Conservation (phyloP, 2,113 vertebrate genomes). For the Hemicordylus capensis region DNA sequence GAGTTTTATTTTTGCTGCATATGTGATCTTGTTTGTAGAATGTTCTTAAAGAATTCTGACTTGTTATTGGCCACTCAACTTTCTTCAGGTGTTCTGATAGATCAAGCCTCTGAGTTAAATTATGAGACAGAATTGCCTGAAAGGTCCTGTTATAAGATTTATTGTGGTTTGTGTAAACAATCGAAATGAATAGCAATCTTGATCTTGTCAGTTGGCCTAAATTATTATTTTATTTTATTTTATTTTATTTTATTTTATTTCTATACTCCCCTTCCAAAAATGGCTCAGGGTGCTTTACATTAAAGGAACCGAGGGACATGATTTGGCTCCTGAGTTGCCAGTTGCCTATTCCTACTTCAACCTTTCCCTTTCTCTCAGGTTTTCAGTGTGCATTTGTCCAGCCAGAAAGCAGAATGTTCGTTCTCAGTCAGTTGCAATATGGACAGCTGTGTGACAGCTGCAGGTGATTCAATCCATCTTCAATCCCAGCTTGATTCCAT, state of each 20-base stretch:
- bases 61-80: constrained; percentile 1
- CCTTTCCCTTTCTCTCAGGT: background rate
- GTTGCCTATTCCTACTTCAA: background rate
- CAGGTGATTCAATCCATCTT: background rate
- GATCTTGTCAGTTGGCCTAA: no score
- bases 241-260: no score
- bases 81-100: background rate
- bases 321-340: background rate
- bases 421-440: background rate
- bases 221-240: no score
- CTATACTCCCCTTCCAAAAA: no score
- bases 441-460: constrained; percentile 8
- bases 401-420: background rate
- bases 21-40: background rate
- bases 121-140: background rate
- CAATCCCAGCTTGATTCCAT: background rate
- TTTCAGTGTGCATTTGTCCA: background rate
- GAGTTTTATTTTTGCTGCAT: background rate
- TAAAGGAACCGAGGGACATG: background rate
- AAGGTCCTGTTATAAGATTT: background rate
- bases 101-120: background rate
- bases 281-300: no score
- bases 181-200: no score
- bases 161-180: background rate
- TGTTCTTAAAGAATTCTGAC: constrained; percentile 9